phyloP scores from a whole-genome alignment of 2,888 invertebrate genomes.

The Drosophila neotestacea region DNA sequence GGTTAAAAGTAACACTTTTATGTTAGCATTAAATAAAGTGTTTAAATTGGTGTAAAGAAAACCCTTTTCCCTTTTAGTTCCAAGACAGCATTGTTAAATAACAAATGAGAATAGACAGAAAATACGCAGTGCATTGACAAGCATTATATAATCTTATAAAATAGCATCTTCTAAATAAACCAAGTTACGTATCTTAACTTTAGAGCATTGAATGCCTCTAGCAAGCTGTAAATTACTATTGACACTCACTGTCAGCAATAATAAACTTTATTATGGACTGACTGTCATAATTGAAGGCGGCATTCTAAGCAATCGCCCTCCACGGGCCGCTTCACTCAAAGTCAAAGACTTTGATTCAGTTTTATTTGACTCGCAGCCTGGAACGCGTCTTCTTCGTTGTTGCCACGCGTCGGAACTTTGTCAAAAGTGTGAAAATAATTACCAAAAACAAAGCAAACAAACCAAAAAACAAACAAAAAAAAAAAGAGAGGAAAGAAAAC shows the following conservation, averaged over 20 bases:
- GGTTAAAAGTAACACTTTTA: too few species aligned
- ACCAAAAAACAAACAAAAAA: neutral
- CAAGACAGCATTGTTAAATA: neutral
- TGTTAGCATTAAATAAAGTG: too few species aligned
- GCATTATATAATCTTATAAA: neutral
- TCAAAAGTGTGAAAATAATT: slow-evolving; percentile 55
- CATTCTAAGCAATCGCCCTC: slow-evolving; percentile 47
- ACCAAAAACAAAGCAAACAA: slow-evolving; percentile 4
- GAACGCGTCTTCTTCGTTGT: slow-evolving; percentile 60
- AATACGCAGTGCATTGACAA: neutral
- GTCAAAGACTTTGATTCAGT: slow-evolving; percentile 50
- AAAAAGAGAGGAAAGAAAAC: slow-evolving; percentile 10
- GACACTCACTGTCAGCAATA: slow-evolving; percentile 45
- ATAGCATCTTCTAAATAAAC: neutral
- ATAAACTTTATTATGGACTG: slow-evolving; percentile 52
- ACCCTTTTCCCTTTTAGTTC: too few species aligned
- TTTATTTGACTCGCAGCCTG: slow-evolving; percentile 42
- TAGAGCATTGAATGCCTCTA: neutral
- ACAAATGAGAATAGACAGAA: neutral
- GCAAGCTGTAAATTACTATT: slow-evolving; percentile 36
- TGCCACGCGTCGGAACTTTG: slow-evolving; percentile 33
- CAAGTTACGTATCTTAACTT: neutral
- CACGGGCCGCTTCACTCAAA: slow-evolving; percentile 58
- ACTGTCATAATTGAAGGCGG: slow-evolving; percentile 61
- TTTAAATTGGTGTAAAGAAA: too few species aligned